Evolutionary conservation across 2,113 vertebrate genomes (phyloP), one percentile per base, ranked within the genome.

Genomic region (Castor canadensis): DNA sequence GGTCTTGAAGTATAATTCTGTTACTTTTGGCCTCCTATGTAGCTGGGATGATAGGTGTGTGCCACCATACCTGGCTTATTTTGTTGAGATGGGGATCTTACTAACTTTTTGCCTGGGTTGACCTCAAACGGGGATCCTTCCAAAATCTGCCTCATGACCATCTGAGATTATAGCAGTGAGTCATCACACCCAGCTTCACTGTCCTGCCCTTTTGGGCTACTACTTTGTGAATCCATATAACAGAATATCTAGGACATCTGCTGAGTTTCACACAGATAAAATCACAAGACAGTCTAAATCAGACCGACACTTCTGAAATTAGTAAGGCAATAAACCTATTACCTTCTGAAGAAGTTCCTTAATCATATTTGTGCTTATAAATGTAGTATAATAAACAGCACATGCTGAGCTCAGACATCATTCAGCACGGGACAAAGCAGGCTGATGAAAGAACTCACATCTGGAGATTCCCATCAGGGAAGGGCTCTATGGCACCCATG

Each of bases 311-410:
- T 93, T 85, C 73, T 0, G 7, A 90, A 35, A 95, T n/a, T n/a
- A 85, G 71, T n/a, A 75, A 93, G 73, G 26, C 60, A 87, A 58
- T 54, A 87, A 85, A 90, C 2, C 22, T 80, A 47, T 87, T 75
- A 58, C 47, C 32, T 93, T 88, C 43, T 69, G n/a, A 85, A 80
- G 86, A 89, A 13, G 10, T 89, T 87, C 82, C 82, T 91, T 64
- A 40, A 60, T 38, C 60, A 66, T 16, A 13, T 77, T 62, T 58
- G 72, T 67, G 56, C 56, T 71, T 73, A 93, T 43, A 85, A 93
- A 54, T 40, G 30, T 38, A 35, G 40, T 35, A 30, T 43, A 60
- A 79, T 32, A 89, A 91, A 58, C 28, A 75, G 49, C 4, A 22
- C 30, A 49, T 45, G 43, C 38, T 38, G 69, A 69, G 26, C 28